A percentile compares a stretch with the other conserved stretches of the same genome.
Evolutionary conservation across 2,113 vertebrate species (phyloP).

Genomic region (Onychorhynchus coronatus): DNA sequence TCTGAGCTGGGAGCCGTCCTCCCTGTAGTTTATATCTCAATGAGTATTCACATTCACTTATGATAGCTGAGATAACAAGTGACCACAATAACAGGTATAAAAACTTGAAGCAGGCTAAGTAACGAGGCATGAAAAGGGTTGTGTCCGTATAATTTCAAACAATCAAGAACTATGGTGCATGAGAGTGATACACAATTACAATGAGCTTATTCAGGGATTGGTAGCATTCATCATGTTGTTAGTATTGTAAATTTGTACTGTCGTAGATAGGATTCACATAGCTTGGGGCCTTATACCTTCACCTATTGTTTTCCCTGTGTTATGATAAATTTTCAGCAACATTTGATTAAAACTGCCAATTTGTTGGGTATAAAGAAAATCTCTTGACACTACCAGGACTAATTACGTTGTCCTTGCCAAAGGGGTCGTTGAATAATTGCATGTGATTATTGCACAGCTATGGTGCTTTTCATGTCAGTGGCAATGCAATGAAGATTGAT

Average conservation of each 20-base stretch:
- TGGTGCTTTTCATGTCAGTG: conserved; percentile 74
- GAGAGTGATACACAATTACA: conserved; percentile 59
- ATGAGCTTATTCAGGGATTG: conserved; percentile 41
- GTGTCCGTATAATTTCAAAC: conserved; percentile 26
- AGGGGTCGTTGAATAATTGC: conserved; percentile 83
- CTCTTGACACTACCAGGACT: conserved; percentile 78
- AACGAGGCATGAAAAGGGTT: neutral
- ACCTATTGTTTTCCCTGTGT: conserved; percentile 76
- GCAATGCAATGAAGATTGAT: conserved; percentile 82
- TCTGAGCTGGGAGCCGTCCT: no score
- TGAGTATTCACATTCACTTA: neutral
- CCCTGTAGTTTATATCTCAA: no score
- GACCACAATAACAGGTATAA: neutral
- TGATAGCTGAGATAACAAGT: neutral
- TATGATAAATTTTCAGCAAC: conserved; percentile 80
- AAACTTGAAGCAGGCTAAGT: neutral
- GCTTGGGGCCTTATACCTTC: conserved; percentile 65
- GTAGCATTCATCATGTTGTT: conserved; percentile 68
- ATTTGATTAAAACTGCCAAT: conserved; percentile 81
- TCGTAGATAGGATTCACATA: conserved; percentile 64
- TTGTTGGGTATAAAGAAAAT: conserved; percentile 80
- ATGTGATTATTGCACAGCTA: conserved; percentile 77
- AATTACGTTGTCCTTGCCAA: conserved; percentile 83
- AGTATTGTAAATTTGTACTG: conserved; percentile 69
- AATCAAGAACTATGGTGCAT: conserved; percentile 36